Conservation (phyloP, 2,797 vertebrate species). For the Podargus strigoides region DNA sequence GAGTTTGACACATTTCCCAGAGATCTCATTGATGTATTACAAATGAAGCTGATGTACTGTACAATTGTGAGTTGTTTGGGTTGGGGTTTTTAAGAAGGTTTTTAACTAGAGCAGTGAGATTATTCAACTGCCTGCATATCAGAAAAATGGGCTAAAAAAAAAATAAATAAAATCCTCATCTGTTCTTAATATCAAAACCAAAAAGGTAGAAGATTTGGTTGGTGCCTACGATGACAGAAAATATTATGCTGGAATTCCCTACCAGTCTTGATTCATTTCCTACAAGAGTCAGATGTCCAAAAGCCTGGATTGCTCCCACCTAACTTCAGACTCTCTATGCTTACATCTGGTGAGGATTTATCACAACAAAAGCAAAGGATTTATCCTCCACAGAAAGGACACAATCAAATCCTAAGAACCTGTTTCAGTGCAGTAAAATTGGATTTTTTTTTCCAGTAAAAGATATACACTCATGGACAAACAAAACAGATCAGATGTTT, state of each 20-base stretch:
- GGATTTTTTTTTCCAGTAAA: neutral
- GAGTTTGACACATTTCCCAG: neutral
- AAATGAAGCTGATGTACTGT: too few species aligned
- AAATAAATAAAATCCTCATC: neutral
- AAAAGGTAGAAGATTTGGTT: neutral
- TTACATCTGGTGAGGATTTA: neutral
- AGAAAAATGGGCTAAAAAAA: neutral
- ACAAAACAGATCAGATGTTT: neutral
- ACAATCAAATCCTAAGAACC: neutral
- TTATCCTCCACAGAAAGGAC: neutral
- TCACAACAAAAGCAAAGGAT: neutral
- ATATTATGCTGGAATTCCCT: neutral
- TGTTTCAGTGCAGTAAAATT: neutral
- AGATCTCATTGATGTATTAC: neutral
- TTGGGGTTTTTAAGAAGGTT: neutral
- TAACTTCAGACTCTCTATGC: neutral
- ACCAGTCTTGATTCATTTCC: neutral
- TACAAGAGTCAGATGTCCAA: neutral
- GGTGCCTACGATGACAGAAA: neutral
- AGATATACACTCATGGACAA: accelerated
- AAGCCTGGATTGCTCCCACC: neutral
- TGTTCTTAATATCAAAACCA: neutral
- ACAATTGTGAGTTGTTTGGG: neutral
- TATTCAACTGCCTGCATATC: neutral
- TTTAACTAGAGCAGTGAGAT: neutral